These are phyloP conservation scores for Phania funesta DNA, from an alignment of 2,888 invertebrate genomes.

Conservation along the genomic window DNA sequence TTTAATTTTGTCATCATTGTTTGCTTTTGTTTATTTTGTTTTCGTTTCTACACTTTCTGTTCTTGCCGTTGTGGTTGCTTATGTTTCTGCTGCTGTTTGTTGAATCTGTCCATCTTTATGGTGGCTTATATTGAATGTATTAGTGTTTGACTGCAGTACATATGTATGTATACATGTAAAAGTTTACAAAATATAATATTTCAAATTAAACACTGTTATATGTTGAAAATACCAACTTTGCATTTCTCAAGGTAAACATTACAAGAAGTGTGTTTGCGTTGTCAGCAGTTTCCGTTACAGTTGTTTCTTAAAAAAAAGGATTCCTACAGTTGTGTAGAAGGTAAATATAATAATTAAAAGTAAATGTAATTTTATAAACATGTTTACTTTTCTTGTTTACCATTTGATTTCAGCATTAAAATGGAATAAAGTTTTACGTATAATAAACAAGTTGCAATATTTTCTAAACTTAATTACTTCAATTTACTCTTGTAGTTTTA, in stretches of 20 bases:
- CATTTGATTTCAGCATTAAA: too few species aligned
- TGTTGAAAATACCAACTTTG: neutral
- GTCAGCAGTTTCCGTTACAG: neutral
- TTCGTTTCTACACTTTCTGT: neutral
- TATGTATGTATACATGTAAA: neutral
- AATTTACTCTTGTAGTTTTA: too few species aligned
- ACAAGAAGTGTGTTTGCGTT: neutral
- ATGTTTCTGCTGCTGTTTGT: neutral
- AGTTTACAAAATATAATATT: constrained; percentile 11
- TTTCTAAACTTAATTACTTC: too few species aligned
- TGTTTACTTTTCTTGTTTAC: too few species aligned
- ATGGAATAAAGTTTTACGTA: too few species aligned
- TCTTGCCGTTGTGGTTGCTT: neutral
- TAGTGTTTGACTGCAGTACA: neutral
- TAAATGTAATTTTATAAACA: too few species aligned
- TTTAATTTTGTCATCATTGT: neutral
- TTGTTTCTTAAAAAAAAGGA: neutral
- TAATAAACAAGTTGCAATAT: too few species aligned
- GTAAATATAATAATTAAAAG: too few species aligned
- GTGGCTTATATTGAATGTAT: neutral
- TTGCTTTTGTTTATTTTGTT: neutral
- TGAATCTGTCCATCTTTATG: constrained; percentile 5
- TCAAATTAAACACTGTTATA: constrained; percentile 25
- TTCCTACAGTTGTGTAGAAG: constrained; percentile 8
- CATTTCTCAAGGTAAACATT: neutral